Base-by-base conservation (phyloP, 2,888 invertebrate species). In the Mactromeris polynyma region DNA sequence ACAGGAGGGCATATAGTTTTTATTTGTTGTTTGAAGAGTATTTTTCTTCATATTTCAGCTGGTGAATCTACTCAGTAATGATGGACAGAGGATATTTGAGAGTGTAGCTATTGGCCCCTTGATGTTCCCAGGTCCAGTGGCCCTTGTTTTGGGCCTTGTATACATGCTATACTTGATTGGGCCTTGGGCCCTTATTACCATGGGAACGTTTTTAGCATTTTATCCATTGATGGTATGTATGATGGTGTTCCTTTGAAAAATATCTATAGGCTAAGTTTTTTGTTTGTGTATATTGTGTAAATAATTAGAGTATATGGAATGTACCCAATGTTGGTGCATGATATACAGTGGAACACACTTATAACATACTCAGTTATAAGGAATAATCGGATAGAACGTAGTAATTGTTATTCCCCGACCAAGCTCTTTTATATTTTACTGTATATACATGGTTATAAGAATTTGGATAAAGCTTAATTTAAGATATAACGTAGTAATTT, bases 31-130 rank as follows among this genome's bases (percentile, higher is more conserved):
- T 46, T 46, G 11, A 9, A 17, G 11, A 46, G 14, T 11, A 7
- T 54, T 26, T 54, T 31, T 17, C 21, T 81, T 77, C 19, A 89
- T 89, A 54, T 96, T 97, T 81, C 94, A 97, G 97, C 93, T 97
- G 40, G 97, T 97, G 82, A 97, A 97, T 94, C 95, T 97, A 89
- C 97, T 97, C 93, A 97, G 97, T 58, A 97, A 97, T 93, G 97
- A 97, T 93, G 97, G 97, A 58, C 97, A 97, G 94, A 96, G 97
- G 73, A 96, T 97, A 69, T 97, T 97, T 93, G 97, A 97, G 89
- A 97, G 97, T 83, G 96, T 97, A 36, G 95, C 97, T 69, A 97
- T 97, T 78, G 97, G 97, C 0, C 97, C 97, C 36, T 96, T 97
- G 92, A 96, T 97, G 42, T 96, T 97, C 81, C 97, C 97, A n/a